A percentile compares a stretch with the other conserved stretches of the same genome.
These are phyloP conservation scores for Drosophila erecta DNA, from an alignment of 1,140 invertebrate species.

Conservation along the genomic window DNA sequence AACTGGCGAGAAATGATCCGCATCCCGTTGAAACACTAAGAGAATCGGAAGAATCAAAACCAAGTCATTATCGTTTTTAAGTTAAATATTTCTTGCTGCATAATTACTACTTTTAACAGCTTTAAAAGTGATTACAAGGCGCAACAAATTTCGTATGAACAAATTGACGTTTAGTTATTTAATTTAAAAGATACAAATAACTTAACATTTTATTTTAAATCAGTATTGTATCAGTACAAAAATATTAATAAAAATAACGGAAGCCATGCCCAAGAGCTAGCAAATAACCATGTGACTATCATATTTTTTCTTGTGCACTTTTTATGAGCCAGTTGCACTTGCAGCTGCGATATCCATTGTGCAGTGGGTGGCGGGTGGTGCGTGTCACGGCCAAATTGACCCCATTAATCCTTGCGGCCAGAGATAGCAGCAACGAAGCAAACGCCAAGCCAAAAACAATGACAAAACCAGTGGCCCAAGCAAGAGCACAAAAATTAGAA, in stretches of 20 bases:
- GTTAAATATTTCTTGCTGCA: too few relatives aligned
- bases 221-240: too few relatives aligned
- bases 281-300: too few relatives aligned
- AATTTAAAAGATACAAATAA: too few relatives aligned
- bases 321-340: constrained; percentile 51
- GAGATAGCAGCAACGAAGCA: constrained; percentile 35
- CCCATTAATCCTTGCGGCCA: constrained; percentile 64
- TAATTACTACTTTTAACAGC: too few relatives aligned
- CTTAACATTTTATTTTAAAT: too few relatives aligned
- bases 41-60: background rate
- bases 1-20: constrained; percentile 58
- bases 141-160: too few relatives aligned
- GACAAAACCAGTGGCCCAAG: constrained; percentile 60
- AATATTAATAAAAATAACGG: too few relatives aligned
- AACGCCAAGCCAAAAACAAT: constrained; percentile 53
- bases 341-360: constrained; percentile 11
- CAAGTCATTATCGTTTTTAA: too few relatives aligned
- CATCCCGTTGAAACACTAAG: constrained; percentile 6
- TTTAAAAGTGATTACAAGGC: too few relatives aligned
- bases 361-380: constrained; percentile 12
- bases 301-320: constrained; percentile 19
- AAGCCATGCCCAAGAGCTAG: too few relatives aligned
- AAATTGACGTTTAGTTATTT: too few relatives aligned
- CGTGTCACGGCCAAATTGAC: constrained; percentile 77
- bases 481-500: constrained; percentile 40